Conservation (phyloP, 2,797 vertebrate species). For the Enteromius paludinosus region DNA sequence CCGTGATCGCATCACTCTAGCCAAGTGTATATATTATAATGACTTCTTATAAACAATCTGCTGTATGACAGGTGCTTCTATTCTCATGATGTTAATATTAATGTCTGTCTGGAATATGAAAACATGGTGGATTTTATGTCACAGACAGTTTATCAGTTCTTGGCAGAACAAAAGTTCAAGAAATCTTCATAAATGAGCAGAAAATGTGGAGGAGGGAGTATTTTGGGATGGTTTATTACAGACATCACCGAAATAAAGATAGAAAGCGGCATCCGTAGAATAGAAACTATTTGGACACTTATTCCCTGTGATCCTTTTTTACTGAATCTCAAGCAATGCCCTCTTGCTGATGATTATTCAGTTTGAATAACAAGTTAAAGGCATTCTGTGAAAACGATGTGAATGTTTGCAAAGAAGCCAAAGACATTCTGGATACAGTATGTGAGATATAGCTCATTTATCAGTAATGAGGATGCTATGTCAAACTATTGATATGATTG, state of each 20-base stretch:
- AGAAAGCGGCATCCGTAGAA: background rate
- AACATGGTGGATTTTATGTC: slow-evolving; percentile 29
- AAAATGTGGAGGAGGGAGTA: slow-evolving; percentile 35
- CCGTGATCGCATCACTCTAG: slow-evolving; percentile 5
- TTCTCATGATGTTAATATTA: slow-evolving; percentile 14
- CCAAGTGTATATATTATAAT: slow-evolving; percentile 47
- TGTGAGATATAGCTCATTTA: background rate
- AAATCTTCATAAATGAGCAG: slow-evolving; percentile 45
- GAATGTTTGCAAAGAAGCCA: background rate
- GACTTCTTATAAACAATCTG: slow-evolving; percentile 40
- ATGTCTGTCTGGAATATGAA: slow-evolving; percentile 28
- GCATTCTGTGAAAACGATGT: background rate
- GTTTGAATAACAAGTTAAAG: background rate
- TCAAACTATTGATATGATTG: background rate
- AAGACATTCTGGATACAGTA: background rate
- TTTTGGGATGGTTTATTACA: slow-evolving; percentile 26
- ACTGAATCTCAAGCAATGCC: background rate
- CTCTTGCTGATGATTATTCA: background rate
- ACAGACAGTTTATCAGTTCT: slow-evolving; percentile 27
- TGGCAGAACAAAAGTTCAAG: slow-evolving; percentile 24
- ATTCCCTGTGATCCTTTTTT: background rate
- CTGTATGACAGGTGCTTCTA: slow-evolving; percentile 46
- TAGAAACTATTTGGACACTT: background rate
- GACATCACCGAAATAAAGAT: slow-evolving; percentile 10
- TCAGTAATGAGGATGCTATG: background rate